Conservation (phyloP, 2,888 invertebrate genomes). For the Xestia ashworthii region DNA sequence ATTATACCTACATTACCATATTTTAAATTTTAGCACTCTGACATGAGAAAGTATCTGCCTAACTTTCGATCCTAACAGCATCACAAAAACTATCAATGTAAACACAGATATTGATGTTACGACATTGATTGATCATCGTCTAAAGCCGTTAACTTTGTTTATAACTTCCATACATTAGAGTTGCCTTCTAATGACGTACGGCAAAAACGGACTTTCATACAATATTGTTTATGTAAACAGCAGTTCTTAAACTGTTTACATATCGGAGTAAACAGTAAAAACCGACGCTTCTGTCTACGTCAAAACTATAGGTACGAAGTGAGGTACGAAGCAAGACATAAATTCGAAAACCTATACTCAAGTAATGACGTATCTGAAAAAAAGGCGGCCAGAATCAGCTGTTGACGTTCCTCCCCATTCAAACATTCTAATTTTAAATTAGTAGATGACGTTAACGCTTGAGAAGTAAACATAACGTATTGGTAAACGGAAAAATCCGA, state of each 20-base stretch:
- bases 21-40: not conserved
- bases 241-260: constrained; percentile 45
- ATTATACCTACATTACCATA: not conserved
- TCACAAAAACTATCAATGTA: constrained; percentile 37
- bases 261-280: constrained; percentile 12
- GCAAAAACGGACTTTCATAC: constrained; percentile 29
- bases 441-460: constrained; percentile 44
- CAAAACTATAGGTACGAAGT: constrained; percentile 36
- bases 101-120: constrained; percentile 39
- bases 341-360: constrained; percentile 33
- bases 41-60: constrained; percentile 18
- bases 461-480: constrained; percentile 61
- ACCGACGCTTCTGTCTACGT: constrained; percentile 48
- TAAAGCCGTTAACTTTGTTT: constrained; percentile 45
- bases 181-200: constrained; percentile 31
- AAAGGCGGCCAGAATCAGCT: constrained; percentile 52
- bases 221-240: constrained; percentile 40
- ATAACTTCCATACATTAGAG: constrained; percentile 12
- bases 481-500: constrained; percentile 60
- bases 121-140: constrained; percentile 48
- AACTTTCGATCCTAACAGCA: constrained; percentile 29
- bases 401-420: constrained; percentile 59
- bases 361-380: constrained; percentile 56
- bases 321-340: constrained; percentile 31
- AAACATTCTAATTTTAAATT: constrained; percentile 64